phyloP scores from a whole-genome alignment of 2,113 vertebrate genomes.

The Scolopax mira region DNA sequence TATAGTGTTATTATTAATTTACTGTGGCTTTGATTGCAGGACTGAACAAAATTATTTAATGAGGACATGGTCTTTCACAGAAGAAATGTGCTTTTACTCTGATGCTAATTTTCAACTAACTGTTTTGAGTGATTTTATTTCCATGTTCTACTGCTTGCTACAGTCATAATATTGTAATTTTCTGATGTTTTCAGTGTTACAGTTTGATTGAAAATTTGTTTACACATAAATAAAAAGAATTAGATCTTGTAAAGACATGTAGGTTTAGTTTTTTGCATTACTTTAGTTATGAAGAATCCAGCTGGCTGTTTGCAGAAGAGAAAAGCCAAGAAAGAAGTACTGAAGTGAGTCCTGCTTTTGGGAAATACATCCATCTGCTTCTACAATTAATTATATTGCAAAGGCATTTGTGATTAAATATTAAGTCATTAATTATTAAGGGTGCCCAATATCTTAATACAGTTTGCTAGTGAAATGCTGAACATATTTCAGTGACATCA shows the following conservation, averaged over 20 bases:
- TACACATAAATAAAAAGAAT: background rate
- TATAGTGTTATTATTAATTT: background rate
- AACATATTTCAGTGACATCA: background rate
- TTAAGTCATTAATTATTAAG: background rate
- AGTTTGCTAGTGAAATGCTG: background rate
- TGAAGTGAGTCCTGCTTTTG: background rate
- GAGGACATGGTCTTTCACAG: background rate
- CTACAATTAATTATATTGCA: background rate
- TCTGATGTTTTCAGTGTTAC: background rate
- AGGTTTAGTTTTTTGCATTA: background rate
- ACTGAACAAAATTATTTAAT: background rate
- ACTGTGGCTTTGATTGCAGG: background rate
- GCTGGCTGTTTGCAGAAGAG: background rate
- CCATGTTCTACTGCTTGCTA: background rate
- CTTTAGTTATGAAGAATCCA: background rate
- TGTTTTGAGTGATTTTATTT: background rate
- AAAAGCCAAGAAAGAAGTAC: background rate
- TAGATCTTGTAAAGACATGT: background rate
- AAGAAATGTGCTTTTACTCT: background rate
- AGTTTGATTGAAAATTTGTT: background rate
- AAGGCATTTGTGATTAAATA: background rate
- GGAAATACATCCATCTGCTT: background rate
- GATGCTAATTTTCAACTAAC: background rate
- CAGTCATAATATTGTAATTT: background rate
- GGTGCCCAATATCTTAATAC: background rate